phyloP scores from a whole-genome alignment of 2,797 vertebrate species.

The Enteromius trimaculatus region DNA sequence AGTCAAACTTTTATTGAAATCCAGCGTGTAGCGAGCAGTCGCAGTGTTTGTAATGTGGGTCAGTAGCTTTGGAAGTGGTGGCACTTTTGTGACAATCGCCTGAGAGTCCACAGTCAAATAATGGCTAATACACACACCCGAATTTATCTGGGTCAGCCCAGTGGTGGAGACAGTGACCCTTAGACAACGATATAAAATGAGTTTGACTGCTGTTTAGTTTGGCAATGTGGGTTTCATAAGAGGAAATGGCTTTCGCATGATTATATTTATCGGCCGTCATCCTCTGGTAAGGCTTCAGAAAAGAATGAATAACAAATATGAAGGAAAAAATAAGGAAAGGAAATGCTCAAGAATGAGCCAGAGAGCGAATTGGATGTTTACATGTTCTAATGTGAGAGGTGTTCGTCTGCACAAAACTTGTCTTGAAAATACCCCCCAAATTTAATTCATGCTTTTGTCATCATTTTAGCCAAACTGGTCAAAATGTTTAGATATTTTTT shows the following conservation, averaged over 20 bases:
- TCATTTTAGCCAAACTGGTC: not conserved
- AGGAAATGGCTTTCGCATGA: conserved; percentile 9
- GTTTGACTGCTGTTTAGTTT: conserved; percentile 36
- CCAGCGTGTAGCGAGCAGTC: conserved; percentile 2
- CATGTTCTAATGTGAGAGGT: not conserved
- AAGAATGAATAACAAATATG: not conserved
- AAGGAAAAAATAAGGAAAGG: not conserved
- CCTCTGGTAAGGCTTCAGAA: not conserved
- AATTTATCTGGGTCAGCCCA: conserved; percentile 53
- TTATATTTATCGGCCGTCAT: not conserved
- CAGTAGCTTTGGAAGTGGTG: conserved; percentile 39
- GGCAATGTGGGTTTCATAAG: not conserved
- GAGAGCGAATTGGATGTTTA: not conserved
- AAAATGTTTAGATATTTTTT: not conserved
- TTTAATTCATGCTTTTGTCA: not conserved
- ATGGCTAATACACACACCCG: conserved; percentile 26
- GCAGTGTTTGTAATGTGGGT: conserved; percentile 43
- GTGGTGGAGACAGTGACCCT: conserved; percentile 50
- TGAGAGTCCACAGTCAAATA: conserved; percentile 27
- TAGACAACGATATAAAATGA: conserved; percentile 49
- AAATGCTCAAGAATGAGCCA: not conserved
- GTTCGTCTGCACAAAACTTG: not conserved
- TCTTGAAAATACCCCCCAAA: not conserved
- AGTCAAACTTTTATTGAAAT: conserved; percentile 25
- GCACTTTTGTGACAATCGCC: conserved; percentile 44